Evolutionary conservation across 2,113 vertebrate genomes (phyloP).

Genomic region (Colaptes auratus): DNA sequence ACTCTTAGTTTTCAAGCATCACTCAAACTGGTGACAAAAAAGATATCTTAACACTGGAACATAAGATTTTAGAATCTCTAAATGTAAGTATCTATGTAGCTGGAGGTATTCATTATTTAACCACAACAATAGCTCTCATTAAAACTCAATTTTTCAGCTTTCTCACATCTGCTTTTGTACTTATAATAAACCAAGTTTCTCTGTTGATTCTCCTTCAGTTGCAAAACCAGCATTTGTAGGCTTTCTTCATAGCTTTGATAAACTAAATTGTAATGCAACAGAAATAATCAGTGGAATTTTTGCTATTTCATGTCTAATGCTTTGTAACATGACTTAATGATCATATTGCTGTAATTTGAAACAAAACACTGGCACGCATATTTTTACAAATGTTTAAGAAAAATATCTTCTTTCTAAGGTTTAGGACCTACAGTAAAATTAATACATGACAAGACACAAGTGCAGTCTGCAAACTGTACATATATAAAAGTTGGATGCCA

Average conservation of each 20-base stretch:
- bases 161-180: slow-evolving; percentile 24
- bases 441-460: not conserved
- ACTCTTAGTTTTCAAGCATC: slow-evolving; percentile 18
- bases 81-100: not conserved
- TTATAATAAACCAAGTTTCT: not conserved
- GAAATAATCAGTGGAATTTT: not conserved
- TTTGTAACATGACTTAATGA: not conserved
- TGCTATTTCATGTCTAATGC: not conserved
- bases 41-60: not conserved
- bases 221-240: not conserved
- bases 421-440: not conserved
- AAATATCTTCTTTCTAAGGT: not conserved
- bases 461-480: not conserved
- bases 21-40: slow-evolving; percentile 33
- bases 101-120: slow-evolving; percentile 46
- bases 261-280: not conserved
- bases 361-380: not conserved
- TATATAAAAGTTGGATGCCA: not conserved
- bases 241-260: not conserved
- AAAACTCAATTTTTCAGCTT: slow-evolving; percentile 21
- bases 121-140: slow-evolving; percentile 11
- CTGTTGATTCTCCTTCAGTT: not conserved
- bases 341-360: not conserved
- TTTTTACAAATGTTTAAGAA: not conserved
- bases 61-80: slow-evolving; percentile 2